Conservation (phyloP, 2,888 invertebrate genomes). For the Xanthorhoe spadicearia region DNA sequence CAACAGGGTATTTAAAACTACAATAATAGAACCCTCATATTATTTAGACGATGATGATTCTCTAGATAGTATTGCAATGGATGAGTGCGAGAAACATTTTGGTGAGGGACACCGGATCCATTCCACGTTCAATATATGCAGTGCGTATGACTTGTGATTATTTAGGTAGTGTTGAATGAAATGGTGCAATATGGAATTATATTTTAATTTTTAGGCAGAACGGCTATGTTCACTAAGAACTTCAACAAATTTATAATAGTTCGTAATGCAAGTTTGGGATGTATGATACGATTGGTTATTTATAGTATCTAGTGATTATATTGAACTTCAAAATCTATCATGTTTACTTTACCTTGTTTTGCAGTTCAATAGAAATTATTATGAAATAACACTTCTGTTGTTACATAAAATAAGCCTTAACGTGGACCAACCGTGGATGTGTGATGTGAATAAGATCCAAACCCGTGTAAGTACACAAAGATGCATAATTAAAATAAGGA, state of each 20-base stretch:
- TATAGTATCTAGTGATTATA: conserved; percentile 20
- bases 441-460: conserved; percentile 48
- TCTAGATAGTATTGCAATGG: conserved; percentile 63
- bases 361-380: conserved; percentile 39
- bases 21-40: conserved; percentile 68
- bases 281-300: conserved; percentile 30
- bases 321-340: conserved; percentile 32
- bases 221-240: conserved; percentile 41
- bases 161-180: conserved; percentile 57
- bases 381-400: conserved; percentile 42
- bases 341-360: conserved; percentile 14
- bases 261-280: conserved; percentile 21
- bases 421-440: conserved; percentile 75
- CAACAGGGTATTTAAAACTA: conserved; percentile 79
- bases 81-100: conserved; percentile 64
- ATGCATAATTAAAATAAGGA: conserved; percentile 47
- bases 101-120: conserved; percentile 64
- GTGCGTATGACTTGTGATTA: conserved; percentile 58
- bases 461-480: conserved; percentile 49
- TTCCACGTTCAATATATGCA: conserved; percentile 73
- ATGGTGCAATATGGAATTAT: conserved; percentile 61
- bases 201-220: conserved; percentile 32
- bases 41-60: conserved; percentile 63
- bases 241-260: conserved; percentile 46
- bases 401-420: conserved; percentile 70